Evolutionary conservation across 2,113 vertebrate genomes (phyloP), one percentile per base, ranked within the genome.

Genomic region (Platysternon megacephalum): DNA sequence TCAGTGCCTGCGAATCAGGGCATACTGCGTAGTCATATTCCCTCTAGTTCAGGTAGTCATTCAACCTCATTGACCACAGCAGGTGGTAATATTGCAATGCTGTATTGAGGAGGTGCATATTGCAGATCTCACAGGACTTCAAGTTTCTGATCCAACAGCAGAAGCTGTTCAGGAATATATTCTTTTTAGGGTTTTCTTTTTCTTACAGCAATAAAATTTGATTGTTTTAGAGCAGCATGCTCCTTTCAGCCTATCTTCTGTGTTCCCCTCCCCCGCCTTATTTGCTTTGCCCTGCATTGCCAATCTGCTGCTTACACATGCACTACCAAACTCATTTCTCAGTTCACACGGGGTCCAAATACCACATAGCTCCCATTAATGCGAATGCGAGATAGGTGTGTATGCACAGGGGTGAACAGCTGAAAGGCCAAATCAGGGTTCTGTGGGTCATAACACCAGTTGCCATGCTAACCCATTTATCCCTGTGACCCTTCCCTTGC

Each of bases 51-150:
- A 82, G 90, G 85, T 93, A 96, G 93, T 94, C 87, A 92, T 78
- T 89, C 85, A 84, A 55, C 79, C 89, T 96, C 46, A 53, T 88
- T 88, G 93, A 91, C 91, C 85, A 55, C 81, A 94, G 53, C 95
- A 97, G 94, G 91, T 95, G 97, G 90, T 56, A 44, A 72, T 86
- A 48, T 46, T 97, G 91, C 88, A 88, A 91, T 4, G 1, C 2
- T 8, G 12, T 51, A 16, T 49, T 39, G 55, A 48, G 68, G 58
- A 89, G 51, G 35, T 39, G 3, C n/a, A 42, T 46, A 2, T 3
- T 55, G 32, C n/a, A 48, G 16, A 32, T 87, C 89, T 79, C 84
- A 17, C 22, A 90, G 89, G 89, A 85, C 3, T 1, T 17, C 19
- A 4, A 6, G 8, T 52, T 80, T 55, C 35, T 24, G 19, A 4